These are phyloP conservation scores for Heliconius erato DNA, from an alignment of 2,888 invertebrate species.

Conservation along the genomic window DNA sequence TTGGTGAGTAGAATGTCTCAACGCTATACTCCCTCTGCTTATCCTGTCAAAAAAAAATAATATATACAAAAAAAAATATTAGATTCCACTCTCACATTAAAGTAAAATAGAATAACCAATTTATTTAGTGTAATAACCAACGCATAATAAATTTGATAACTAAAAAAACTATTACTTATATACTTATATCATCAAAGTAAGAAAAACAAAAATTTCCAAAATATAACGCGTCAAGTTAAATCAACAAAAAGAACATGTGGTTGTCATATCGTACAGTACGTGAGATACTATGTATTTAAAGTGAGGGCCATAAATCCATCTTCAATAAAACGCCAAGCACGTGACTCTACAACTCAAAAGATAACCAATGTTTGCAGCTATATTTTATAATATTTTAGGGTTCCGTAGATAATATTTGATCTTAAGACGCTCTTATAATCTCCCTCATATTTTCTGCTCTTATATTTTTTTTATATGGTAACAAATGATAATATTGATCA, in stretches of 20 bases:
- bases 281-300: constrained; percentile 66
- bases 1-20: too few relatives aligned
- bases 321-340: constrained; percentile 74
- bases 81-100: too few relatives aligned
- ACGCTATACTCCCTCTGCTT: too few relatives aligned
- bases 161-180: neutral
- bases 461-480: neutral
- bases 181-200: neutral
- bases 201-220: constrained; percentile 2
- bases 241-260: constrained; percentile 29
- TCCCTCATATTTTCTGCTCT: too few relatives aligned
- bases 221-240: constrained; percentile 13
- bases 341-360: constrained; percentile 67
- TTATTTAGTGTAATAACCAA: too few relatives aligned
- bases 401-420: constrained; percentile 58
- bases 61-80: too few relatives aligned
- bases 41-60: too few relatives aligned
- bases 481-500: neutral
- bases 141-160: too few relatives aligned
- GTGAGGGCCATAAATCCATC: constrained; percentile 72
- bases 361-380: constrained; percentile 68
- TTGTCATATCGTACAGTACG: constrained; percentile 55
- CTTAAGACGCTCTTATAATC: constrained; percentile 23
- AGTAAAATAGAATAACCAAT: too few relatives aligned
- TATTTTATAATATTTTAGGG: constrained; percentile 66